Base-by-base conservation (phyloP, 2,797 vertebrate species). In the Australoheros facetus region DNA sequence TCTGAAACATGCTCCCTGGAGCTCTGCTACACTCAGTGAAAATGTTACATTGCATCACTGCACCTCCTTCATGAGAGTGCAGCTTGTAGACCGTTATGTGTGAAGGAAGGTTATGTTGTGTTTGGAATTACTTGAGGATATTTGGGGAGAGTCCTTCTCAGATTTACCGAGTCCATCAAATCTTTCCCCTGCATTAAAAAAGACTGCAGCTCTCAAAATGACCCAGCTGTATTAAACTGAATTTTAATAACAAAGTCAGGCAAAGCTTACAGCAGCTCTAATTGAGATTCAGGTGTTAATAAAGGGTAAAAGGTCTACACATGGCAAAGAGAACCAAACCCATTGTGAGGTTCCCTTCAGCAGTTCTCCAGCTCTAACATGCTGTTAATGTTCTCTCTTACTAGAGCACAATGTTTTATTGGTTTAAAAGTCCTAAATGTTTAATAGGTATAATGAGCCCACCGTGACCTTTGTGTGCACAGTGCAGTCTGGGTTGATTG, bases 1-100 rank as follows among this genome's bases (percentile, higher is more conserved):
- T 84, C 42, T 23, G 2, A 83, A 86, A 87, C 72, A 79, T 77
- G 79, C 32, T 88, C 79, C 87, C 85, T 45, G 28, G 90, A 86
- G 77, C 37, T 56, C 37, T 81, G 4, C 28, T 26, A 87, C 71
- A 88, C 75, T 8, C 34, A 82, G 64, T 86, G 82, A 87, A 84
- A 56, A 56, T 82, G 34, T 69, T 85, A 73, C 78, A 73, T 70
- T 66, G 77, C 75, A 81, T 85, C 75, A 59, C 60, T 73, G 83
- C 66, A 56, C 39, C 21, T 86, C 74, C 72, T 74, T 75, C 71
- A 57, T 57, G 21, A 45, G 37, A 60, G 17, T 32, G 21, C 19
- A 34, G 7, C 54, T 54, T 66, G 55, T 45, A 51, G 76, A 60
- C 48, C 62, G 56, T 42, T 66, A 19, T 53, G 62, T n/a, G 14